Conservation (phyloP, 2,888 invertebrate species). For the Ornithoptera priamus region DNA sequence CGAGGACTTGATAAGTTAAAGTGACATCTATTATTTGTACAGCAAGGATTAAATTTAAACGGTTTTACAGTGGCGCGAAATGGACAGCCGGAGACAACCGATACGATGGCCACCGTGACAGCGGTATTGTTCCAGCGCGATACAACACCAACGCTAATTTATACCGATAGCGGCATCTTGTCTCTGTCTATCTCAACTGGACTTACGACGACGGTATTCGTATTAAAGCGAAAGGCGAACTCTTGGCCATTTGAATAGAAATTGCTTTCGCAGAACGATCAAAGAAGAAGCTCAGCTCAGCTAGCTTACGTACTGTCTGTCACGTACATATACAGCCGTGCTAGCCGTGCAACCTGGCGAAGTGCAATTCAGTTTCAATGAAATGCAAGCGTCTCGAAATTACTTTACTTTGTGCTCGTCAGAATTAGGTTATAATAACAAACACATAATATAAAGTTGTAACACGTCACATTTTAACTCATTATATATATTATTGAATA, state of each 20-base stretch:
- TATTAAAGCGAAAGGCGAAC: conserved; percentile 23
- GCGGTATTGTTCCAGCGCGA: conserved; percentile 66
- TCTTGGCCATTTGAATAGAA: conserved; percentile 17
- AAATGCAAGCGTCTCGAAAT: conserved; percentile 47
- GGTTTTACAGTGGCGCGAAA: conserved; percentile 45
- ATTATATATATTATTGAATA: conserved; percentile 40
- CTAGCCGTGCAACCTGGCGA: not conserved
- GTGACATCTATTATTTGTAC: conserved; percentile 38
- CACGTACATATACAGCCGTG: not conserved
- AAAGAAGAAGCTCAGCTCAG: conserved; percentile 1
- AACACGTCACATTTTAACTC: conserved; percentile 61
- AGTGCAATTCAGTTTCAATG: conserved; percentile 20
- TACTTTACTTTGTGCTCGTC: conserved; percentile 43
- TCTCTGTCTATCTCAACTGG: conserved; percentile 49
- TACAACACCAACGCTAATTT: conserved; percentile 69
- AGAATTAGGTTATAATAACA: conserved; percentile 57
- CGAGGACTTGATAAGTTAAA: conserved; percentile 38
- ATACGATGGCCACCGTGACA: conserved; percentile 67
- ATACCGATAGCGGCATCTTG: conserved; percentile 68
- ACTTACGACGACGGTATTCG: conserved; percentile 29
- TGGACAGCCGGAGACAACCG: conserved; percentile 54
- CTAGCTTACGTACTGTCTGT: not conserved
- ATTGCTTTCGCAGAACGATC: conserved; percentile 20
- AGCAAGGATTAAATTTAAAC: conserved; percentile 41
- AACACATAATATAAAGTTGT: conserved; percentile 47